Base-by-base conservation (phyloP, 2,888 invertebrate genomes). In the Melipona beecheii region DNA sequence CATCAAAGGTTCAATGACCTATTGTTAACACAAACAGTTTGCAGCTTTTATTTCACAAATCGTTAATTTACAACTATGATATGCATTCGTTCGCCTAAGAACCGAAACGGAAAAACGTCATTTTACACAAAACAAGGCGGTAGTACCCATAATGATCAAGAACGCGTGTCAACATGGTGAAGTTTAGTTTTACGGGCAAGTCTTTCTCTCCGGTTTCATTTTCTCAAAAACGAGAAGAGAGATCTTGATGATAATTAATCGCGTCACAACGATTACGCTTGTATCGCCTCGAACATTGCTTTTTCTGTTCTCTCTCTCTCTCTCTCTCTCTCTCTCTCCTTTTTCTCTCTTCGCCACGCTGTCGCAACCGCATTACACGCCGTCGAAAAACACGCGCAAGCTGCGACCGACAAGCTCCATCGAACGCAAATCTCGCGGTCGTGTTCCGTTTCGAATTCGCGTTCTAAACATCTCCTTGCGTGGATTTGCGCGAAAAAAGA, bases 21-120 rank as follows among this genome's bases (percentile, higher is more conserved):
- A 89, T 89, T 91, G 91, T 93, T 93, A 94, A 94, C 94, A 94
- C 94, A 94, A 94, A 94, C 94, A 95, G 94, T 94, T 94, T 96
- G 96, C 96, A 96, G 96, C 96, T 96, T 97, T 97, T 97, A 97
- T 97, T 97, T 97, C 96, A 96, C 97, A 97, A 96, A 97, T 96
- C 96, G 96, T 96, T 96, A 96, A 96, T 96, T 97, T 97, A 97
- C 97, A 97, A 97, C 97, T 97, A 97, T 97, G 97, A 97, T 97
- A 97, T 97, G 97, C 97, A 97, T 97, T 97, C 95, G 96, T 96
- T 96, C 96, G 96, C 96, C 96, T 96, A 96, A 96, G 95, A 96
- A 95, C 94, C 90, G 91, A 94, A 94, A 93, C 86, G 91, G 88
- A 83, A 83, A 88, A 83, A 83, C 81, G 83, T 78, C 87, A 79